Percentiles rank a stretch among this genome's conserved stretches.
These are phyloP conservation scores for Ectemnius cavifrons DNA, from an alignment of 2,888 invertebrate species.

Conservation along the genomic window DNA sequence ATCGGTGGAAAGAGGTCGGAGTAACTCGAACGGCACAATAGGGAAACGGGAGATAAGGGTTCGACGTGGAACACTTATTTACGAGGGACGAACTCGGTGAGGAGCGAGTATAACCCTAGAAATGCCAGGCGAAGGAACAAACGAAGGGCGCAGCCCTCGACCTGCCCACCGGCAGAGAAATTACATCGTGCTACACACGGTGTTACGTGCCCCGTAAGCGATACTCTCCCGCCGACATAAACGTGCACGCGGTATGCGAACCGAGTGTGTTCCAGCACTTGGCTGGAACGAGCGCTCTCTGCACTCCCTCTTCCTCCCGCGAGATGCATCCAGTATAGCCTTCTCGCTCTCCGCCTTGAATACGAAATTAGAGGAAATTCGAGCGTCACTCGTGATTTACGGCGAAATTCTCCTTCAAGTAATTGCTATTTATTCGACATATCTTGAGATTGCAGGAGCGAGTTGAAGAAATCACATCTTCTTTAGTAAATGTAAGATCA, in stretches of 20 bases:
- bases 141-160: conserved; percentile 29
- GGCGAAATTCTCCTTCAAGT: too few relatives aligned
- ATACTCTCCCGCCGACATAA: conserved; percentile 31
- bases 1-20: neutral
- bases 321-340: too few relatives aligned
- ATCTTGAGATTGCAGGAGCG: too few relatives aligned
- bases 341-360: too few relatives aligned
- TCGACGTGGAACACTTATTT: conserved; percentile 24
- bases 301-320: neutral
- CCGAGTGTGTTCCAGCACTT: conserved; percentile 26
- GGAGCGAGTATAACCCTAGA: conserved; percentile 55
- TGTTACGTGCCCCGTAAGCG: conserved; percentile 56
- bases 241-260: conserved; percentile 37
- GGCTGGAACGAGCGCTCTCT: neutral
- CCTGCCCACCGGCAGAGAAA: conserved; percentile 51
- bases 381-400: too few relatives aligned
- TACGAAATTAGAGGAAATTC: too few relatives aligned
- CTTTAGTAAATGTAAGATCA: too few relatives aligned
- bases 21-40: conserved; percentile 38
- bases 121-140: conserved; percentile 54
- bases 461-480: too few relatives aligned
- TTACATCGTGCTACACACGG: conserved; percentile 51
- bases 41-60: conserved; percentile 28
- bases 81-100: too few relatives aligned
- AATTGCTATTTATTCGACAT: too few relatives aligned